A percentile compares a stretch with the other conserved stretches of the same genome.
phyloP scores from a whole-genome alignment of 2,888 invertebrate species.

The Agapostemon virescens region DNA sequence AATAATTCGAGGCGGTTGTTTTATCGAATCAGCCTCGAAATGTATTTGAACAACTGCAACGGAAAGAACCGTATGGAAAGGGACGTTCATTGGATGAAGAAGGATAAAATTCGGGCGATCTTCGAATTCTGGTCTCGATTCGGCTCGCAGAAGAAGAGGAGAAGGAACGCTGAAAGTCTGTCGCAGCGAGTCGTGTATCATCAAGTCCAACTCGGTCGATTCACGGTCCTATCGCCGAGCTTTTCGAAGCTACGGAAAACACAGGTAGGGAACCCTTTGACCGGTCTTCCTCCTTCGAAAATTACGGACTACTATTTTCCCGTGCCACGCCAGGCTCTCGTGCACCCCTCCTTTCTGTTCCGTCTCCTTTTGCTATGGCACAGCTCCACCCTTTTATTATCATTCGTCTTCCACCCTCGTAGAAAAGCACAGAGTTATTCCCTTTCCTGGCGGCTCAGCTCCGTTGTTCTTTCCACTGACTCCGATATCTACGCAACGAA shows the following conservation, averaged over 20 bases:
- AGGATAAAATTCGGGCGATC: constrained; percentile 41
- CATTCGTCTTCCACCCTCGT: constrained; percentile 42
- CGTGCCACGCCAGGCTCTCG: constrained; percentile 27
- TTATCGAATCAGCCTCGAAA: not conserved
- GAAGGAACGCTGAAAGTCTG: constrained; percentile 36
- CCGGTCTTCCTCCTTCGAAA: constrained; percentile 53
- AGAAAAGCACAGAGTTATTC: constrained; percentile 26
- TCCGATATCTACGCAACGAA: constrained; percentile 40
- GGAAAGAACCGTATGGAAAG: constrained; percentile 3
- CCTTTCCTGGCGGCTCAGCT: constrained; percentile 17
- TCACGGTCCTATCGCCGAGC: constrained; percentile 54
- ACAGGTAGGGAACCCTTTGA: constrained; percentile 55
- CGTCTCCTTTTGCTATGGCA: not conserved
- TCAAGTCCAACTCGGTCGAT: constrained; percentile 56
- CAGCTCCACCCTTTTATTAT: constrained; percentile 46
- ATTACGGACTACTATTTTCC: constrained; percentile 49
- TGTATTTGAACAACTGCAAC: not conserved
- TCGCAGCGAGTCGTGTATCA: constrained; percentile 54
- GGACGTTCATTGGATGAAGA: not conserved
- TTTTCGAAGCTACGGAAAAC: constrained; percentile 48
- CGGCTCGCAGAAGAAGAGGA: constrained; percentile 29
- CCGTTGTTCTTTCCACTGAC: constrained; percentile 44
- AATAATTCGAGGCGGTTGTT: constrained; percentile 6
- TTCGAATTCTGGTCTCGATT: constrained; percentile 58
- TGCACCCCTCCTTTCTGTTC: not conserved